These are phyloP conservation scores for Cavia porcellus DNA, from an alignment of 2,113 vertebrate species.

Conservation along the genomic window DNA sequence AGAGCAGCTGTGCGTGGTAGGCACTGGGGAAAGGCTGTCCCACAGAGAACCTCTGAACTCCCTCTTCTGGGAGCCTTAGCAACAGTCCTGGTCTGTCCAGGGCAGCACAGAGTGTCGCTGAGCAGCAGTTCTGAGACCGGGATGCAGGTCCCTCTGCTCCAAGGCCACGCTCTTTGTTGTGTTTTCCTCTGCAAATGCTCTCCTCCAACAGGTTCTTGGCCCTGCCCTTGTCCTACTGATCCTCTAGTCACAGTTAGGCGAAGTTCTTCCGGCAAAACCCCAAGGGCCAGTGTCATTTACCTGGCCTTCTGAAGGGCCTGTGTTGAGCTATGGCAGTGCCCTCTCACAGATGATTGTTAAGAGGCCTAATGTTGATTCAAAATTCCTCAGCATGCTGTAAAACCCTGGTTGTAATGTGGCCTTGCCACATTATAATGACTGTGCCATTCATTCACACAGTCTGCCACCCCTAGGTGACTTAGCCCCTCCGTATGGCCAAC, in stretches of 20 bases:
- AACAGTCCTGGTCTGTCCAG: neutral
- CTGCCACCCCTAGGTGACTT: rapidly evolving
- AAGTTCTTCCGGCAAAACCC: neutral
- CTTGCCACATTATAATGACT: neutral
- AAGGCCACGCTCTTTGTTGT: neutral
- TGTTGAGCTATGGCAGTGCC: neutral
- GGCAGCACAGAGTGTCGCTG: neutral
- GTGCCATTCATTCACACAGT: neutral
- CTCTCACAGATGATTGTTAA: neutral
- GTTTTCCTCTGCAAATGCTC: neutral
- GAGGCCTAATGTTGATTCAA: neutral
- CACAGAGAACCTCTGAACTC: neutral
- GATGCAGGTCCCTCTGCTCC: neutral
- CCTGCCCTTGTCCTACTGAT: neutral
- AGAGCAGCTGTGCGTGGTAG: neutral
- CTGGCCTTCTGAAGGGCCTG: neutral
- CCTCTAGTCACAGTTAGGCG: neutral
- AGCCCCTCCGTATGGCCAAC: too few relatives aligned
- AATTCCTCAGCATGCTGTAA: neutral
- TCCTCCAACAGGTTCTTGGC: neutral
- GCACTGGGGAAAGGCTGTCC: neutral
- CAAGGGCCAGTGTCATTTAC: neutral
- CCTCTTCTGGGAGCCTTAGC: neutral
- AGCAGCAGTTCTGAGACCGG: neutral
- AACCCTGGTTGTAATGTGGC: neutral